phyloP scores from a whole-genome alignment of 2,113 vertebrate species.

The Colistium nudipinnis region DNA sequence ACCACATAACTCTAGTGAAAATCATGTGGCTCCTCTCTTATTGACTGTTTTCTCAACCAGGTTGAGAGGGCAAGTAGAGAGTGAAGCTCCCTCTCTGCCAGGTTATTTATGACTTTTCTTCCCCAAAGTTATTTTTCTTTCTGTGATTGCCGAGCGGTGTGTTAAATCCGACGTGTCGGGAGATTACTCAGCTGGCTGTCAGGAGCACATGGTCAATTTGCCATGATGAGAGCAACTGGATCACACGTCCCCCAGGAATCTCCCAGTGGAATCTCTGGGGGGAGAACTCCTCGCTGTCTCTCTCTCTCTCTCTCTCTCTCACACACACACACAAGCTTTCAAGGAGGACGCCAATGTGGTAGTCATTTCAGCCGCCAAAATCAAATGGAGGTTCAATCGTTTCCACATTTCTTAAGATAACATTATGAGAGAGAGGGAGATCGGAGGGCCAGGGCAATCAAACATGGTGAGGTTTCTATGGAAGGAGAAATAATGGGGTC shows the following conservation, averaged over 20 bases:
- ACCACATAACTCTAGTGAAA: slow-evolving; percentile 65
- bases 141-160: slow-evolving; percentile 77
- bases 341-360: slow-evolving; percentile 77
- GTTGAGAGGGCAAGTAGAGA: slow-evolving; percentile 78
- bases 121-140: slow-evolving; percentile 81
- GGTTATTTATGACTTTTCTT: slow-evolving; percentile 80
- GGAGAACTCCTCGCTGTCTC: slow-evolving; percentile 49
- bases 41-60: slow-evolving; percentile 75
- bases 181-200: slow-evolving; percentile 80
- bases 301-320: too few relatives aligned
- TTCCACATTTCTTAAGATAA: slow-evolving; percentile 85
- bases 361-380: slow-evolving; percentile 81
- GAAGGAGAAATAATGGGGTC: slow-evolving; percentile 81
- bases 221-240: slow-evolving; percentile 76
- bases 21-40: slow-evolving; percentile 65
- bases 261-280: slow-evolving; percentile 63
- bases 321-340: slow-evolving; percentile 39
- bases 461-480: slow-evolving; percentile 68
- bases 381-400: slow-evolving; percentile 80
- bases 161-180: slow-evolving; percentile 75
- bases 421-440: slow-evolving; percentile 78
- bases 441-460: slow-evolving; percentile 71
- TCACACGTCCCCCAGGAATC: slow-evolving; percentile 72
- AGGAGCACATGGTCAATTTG: slow-evolving; percentile 81
- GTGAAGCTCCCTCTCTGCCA: slow-evolving; percentile 68